Base-by-base conservation (phyloP, 2,113 vertebrate species). In the Psilopsiagon aurifrons region DNA sequence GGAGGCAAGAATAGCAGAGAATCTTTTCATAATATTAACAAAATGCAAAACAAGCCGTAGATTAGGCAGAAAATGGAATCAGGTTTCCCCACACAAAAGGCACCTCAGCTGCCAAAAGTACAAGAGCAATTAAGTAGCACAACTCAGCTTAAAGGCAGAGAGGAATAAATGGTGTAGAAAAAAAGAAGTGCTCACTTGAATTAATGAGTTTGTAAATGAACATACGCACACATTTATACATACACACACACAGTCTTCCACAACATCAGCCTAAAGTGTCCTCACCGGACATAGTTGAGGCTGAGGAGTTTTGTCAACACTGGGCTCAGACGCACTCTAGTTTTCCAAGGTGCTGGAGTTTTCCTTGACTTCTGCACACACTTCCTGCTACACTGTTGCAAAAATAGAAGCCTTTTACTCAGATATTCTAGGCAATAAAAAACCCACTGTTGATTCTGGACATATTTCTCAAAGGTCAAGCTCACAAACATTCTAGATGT, bases 141-240 rank as follows among this genome's bases (percentile, higher is more conserved):
- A 95, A 97, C 95, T 91, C 95, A 97, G 88, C 94, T 95, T 96
- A 94, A 96, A 96, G 92, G 76, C 80, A 90, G 75, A 86, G 73
- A 83, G 43, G 73, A 93, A 86, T 84, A 96, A 97, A 96, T 47
- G 55, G 68, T 80, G 63, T 51, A 86, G 83, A 91, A 91, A 90
- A 95, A 87, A 52, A 74, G 55, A 90, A 94, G 78, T 63, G 64
- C 86, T 90, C 73, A 55, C 88, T 92, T 87, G 85, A 94, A 95
- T 92, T 95, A 95, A 96, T 90, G 95, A 96, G 75, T 93, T 81
- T 94, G 80, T 63, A 92, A 81, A 91, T 62, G 74, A 94, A 84
- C 79, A 62, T 57, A 67, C 64, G 83, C 47, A 69, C 51, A 76
- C 37, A 74, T 95, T 67, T 66, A 63, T 49, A 59, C 37, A 86